Evolutionary conservation across 2,888 invertebrate genomes (phyloP), one percentile per base, ranked within the genome.

Genomic region (Tolmerus cingulatus): DNA sequence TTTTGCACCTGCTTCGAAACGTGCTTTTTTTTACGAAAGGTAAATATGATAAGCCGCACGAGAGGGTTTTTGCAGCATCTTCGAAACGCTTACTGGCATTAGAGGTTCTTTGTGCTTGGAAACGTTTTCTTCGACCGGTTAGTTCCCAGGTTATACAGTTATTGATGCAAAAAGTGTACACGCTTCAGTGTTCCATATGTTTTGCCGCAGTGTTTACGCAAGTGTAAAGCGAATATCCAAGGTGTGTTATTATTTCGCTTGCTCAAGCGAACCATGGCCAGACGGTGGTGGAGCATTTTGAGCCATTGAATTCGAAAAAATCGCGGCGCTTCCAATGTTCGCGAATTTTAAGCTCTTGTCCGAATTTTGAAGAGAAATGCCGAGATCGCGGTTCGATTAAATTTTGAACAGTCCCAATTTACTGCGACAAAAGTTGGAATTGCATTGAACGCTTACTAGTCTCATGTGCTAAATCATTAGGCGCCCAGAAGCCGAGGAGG

Each of bases 141-240:
- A 12, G 16, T 19, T 46, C 43, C 19, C 43, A 40, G 43, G 27
- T 78, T 23, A 46, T 23, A 43, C 51, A 79, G 79, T 79, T 51
- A 37, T 82, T 37, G 23, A 57, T 66, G 37, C 19, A 66, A 82
- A 82, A 82, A 82, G 14, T 27, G 27, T 82, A 19, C 34, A 82
- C 34, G 82, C 57, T 57, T 57, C 82, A 66, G 19, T 16, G 82
- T 37, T 82, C 19, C 34, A 37, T 12, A 57, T 51, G 46, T 79
- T 79, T 79, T 79, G 27, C 14, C 14, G 12, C n/a, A 30, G 27
- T 79, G 51, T 79, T 79, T 79, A 79, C 79, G 79, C 79, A 79
- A 46, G 79, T 46, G 79, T 79, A 46, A 79, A 66, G 27, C 9
- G 66, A 66, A 27, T 27, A 79, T 23, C 30, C 30, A 27, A 51